Conservation (phyloP, 2,797 vertebrate genomes). For the Pagetopsis macropterus region DNA sequence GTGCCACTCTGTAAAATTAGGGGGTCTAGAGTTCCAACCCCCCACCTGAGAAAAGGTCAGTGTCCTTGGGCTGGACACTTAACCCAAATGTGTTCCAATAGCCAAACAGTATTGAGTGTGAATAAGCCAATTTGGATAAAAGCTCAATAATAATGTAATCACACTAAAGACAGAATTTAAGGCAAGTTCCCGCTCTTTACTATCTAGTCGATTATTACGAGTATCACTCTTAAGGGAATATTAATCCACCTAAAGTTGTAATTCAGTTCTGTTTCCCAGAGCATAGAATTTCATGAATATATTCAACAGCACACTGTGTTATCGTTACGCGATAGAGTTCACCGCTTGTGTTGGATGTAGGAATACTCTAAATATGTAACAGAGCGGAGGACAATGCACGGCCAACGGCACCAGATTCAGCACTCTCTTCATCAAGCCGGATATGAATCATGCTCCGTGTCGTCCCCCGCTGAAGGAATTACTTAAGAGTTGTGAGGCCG, state of each 20-base stretch:
- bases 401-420: slow-evolving; percentile 68
- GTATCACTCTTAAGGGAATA: slow-evolving; percentile 2
- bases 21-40: no score
- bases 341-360: slow-evolving; percentile 52
- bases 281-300: slow-evolving; percentile 9
- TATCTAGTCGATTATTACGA: slow-evolving; percentile 22
- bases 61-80: no score
- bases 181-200: neutral
- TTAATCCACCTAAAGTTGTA: slow-evolving; percentile 22
- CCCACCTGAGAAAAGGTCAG: no score
- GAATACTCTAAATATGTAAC: slow-evolving; percentile 38
- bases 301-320: slow-evolving; percentile 2
- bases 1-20: no score
- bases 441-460: slow-evolving; percentile 70
- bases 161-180: neutral
- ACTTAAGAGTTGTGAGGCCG: slow-evolving; percentile 67
- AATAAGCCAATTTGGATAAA: no score
- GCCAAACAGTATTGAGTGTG: no score
- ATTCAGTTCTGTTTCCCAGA: neutral
- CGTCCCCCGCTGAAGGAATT: slow-evolving; percentile 67
- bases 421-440: slow-evolving; percentile 65
- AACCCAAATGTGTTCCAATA: no score
- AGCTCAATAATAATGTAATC: no score
- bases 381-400: slow-evolving; percentile 52
- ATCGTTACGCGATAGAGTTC: slow-evolving; percentile 11